Evolutionary conservation across 2,888 invertebrate species (phyloP).

Genomic region (Nowickia ferox): DNA sequence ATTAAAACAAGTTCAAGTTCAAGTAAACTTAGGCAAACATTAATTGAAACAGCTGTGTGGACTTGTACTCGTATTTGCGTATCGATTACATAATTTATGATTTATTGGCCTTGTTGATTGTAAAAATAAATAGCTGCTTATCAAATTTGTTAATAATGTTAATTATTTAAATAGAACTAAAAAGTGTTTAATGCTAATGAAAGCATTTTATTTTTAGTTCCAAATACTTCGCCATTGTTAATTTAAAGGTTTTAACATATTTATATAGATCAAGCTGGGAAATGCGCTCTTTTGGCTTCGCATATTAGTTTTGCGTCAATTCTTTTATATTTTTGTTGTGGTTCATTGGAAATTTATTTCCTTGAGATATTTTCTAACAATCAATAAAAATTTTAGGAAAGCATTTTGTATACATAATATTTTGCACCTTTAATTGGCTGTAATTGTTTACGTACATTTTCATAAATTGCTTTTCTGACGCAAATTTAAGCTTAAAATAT

Average conservation of each 20-base stretch:
- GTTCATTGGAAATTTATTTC: constrained; percentile 20
- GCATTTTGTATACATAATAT: neutral
- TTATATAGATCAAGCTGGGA: neutral
- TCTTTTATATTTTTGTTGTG: constrained; percentile 7
- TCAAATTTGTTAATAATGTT: neutral
- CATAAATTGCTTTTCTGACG: constrained; percentile 17
- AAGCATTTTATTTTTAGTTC: too few relatives aligned
- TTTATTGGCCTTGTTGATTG: neutral
- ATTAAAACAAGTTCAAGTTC: neutral
- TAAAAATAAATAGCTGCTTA: neutral
- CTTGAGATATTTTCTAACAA: neutral
- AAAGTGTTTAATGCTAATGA: neutral
- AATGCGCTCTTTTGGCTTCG: neutral
- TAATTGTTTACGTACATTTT: constrained; percentile 22
- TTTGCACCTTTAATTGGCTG: constrained; percentile 28
- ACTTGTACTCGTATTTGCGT: neutral
- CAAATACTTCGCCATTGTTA: too few relatives aligned
- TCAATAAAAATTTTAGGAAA: neutral
- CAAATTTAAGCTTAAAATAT: neutral
- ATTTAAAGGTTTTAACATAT: neutral
- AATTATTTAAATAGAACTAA: neutral
- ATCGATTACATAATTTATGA: neutral
- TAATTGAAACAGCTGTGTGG: neutral
- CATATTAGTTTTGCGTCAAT: constrained; percentile 5
- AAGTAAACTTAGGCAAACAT: neutral